Conservation (phyloP, 2,113 vertebrate species). For the Chamaea fasciata region DNA sequence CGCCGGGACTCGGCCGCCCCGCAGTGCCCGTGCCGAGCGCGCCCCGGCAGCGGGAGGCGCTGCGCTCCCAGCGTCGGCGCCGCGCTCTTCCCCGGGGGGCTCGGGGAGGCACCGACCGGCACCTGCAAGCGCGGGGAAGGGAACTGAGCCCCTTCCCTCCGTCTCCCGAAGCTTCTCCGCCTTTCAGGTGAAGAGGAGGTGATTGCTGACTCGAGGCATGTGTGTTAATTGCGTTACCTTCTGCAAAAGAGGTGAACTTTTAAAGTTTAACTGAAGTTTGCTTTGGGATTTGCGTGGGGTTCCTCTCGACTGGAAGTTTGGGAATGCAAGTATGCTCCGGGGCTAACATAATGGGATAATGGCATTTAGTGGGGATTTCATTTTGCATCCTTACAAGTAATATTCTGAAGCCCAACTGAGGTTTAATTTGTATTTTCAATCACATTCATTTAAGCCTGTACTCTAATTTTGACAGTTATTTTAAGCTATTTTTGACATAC, state of each 20-base stretch:
- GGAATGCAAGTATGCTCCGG: neutral
- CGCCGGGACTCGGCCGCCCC: too few relatives aligned
- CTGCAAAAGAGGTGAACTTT: neutral
- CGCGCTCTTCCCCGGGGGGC: too few relatives aligned
- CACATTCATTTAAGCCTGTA: neutral
- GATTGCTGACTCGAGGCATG: neutral
- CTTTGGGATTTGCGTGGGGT: neutral
- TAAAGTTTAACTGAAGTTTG: neutral
- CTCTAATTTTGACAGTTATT: neutral
- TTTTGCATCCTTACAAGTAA: neutral
- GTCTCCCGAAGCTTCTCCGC: neutral
- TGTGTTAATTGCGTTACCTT: neutral
- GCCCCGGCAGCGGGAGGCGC: neutral
- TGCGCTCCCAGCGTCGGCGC: neutral
- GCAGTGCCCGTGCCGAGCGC: neutral
- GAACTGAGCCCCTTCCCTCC: neutral
- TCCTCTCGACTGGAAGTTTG: neutral
- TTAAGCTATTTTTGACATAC: neutral
- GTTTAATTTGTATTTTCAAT: neutral
- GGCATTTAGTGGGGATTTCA: neutral
- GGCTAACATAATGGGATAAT: accelerated
- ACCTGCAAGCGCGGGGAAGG: neutral
- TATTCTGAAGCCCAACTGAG: neutral
- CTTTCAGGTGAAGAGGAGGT: neutral
- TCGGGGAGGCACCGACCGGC: too few relatives aligned